Evolutionary conservation across 2,888 invertebrate species (phyloP), one percentile per base, ranked within the genome.

Genomic region (Tineola bisselliella): DNA sequence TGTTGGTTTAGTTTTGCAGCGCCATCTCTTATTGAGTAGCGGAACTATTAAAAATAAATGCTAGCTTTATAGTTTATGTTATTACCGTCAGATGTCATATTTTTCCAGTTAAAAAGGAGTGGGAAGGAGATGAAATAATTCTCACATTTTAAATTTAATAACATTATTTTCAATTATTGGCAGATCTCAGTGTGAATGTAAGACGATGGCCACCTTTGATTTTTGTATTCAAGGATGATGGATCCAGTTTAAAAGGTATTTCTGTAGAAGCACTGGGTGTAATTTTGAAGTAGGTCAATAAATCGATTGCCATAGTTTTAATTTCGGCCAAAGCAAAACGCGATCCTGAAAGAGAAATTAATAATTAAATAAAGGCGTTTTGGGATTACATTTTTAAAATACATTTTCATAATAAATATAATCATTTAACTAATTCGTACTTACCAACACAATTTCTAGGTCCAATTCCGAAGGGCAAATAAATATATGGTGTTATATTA

Each of bases 371-470:
- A n/a, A 43, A 43, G 2, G 6, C 6, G 25, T 25, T 25, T 25
- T 25, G 2, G 25, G 6, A 25, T 25, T 25, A 25, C 25, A 25
- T n/a, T n/a, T n/a, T n/a, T n/a, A n/a, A n/a, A n/a, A n/a, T n/a
- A n/a, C n/a, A n/a, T n/a, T n/a, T n/a, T n/a, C n/a, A n/a, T n/a
- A n/a, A n/a, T n/a, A n/a, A n/a, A n/a, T n/a, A n/a, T n/a, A n/a
- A n/a, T n/a, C n/a, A n/a, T n/a, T n/a, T n/a, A n/a, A n/a, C n/a
- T 31, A 31, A 44, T 10, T 11, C 6, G 48, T 5, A n/a, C 54
- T 63, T 60, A 64, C 66, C 65, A 12, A 65, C 63, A 43, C 68
- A 67, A 61, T 65, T 65, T 4, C 66, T 57, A 1, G 66, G 66
- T 12, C 66, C 66, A 6, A 61, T 25, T 10, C 68, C 65, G 44